phyloP scores from a whole-genome alignment of 53 echinoderm and acorn worm genomes.

The Mesocentrotus franciscanus region DNA sequence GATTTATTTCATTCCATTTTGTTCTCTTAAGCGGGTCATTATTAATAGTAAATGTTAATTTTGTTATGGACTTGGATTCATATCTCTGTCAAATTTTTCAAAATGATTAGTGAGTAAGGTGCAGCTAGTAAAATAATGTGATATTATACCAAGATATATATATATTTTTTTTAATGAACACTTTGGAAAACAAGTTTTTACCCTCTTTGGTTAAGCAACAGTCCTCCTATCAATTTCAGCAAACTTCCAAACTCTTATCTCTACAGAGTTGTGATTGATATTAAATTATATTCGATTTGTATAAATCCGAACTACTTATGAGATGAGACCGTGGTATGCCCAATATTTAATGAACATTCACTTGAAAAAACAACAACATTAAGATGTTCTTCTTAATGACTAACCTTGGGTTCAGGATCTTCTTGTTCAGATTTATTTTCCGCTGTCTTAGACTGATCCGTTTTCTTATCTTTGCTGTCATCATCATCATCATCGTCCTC shows the following conservation, averaged over 20 bases:
- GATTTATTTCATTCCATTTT: background rate
- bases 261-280: too few relatives aligned
- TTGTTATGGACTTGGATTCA: background rate
- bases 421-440: constrained; percentile 15
- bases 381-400: background rate
- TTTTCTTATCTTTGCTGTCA: constrained; percentile 5
- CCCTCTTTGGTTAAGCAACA: too few relatives aligned
- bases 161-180: too few relatives aligned
- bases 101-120: background rate
- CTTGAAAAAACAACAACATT: background rate
- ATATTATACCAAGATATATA: background rate
- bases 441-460: background rate
- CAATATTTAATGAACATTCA: too few relatives aligned
- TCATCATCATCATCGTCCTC: constrained; percentile 41
- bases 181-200: too few relatives aligned
- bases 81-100: too few relatives aligned
- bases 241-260: too few relatives aligned
- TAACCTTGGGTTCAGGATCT: constrained; percentile 51
- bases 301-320: too few relatives aligned
- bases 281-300: too few relatives aligned
- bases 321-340: too few relatives aligned
- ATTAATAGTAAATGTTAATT: background rate
- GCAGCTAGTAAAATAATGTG: background rate
- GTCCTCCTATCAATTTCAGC: too few relatives aligned
- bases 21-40: background rate